Evolutionary conservation across 2,888 invertebrate genomes (phyloP), one percentile per base, ranked within the genome.

Genomic region (Seladonia tumulorum): DNA sequence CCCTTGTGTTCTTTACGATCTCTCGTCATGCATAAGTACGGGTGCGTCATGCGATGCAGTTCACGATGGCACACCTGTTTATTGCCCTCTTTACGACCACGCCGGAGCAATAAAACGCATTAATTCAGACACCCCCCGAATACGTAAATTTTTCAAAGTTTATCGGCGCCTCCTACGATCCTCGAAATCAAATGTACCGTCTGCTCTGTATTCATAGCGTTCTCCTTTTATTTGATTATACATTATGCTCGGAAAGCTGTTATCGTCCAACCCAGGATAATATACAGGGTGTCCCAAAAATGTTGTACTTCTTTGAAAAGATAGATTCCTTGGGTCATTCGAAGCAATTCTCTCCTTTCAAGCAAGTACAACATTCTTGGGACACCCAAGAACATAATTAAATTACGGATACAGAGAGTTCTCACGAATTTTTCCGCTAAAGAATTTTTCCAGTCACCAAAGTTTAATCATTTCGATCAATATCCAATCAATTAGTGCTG

Each of bases 11-110:
- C 18, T 66, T 81, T 71, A 47, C 63, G 70, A 68, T 18, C 29
- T 8, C 47, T 18, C 16, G 60, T 60, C 79, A 29, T 35, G 63
- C 73, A 12, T 53, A 53, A 76, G 53, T 72, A n/a, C n/a, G 49
- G 42, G 25, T 35, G 10, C 39, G 47, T 10, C 70, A 80, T 53
- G 63, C 53, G 45, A 83, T 66, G 42, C 35, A 63, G 5, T 76
- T 45, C 53, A 81, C 49, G 22, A 49, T 39, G 42, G 49, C 45
- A 66, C 68, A 42, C 49, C 81, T 72, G 72, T 76, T 76, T 81
- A 76, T 81, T 63, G 53, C 14, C 39, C 22, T 22, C 53, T 81
- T 76, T 76, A 60, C 16, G 49, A 45, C 8, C 72, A 18, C 18
- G 14, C 3, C 29, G 39, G 5, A 39, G 29, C 60, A 47, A 45